Percentiles rank a stretch among this genome's conserved stretches.
Evolutionary conservation across 1,140 invertebrate species (phyloP).

Genomic region (Drosophila littoralis): DNA sequence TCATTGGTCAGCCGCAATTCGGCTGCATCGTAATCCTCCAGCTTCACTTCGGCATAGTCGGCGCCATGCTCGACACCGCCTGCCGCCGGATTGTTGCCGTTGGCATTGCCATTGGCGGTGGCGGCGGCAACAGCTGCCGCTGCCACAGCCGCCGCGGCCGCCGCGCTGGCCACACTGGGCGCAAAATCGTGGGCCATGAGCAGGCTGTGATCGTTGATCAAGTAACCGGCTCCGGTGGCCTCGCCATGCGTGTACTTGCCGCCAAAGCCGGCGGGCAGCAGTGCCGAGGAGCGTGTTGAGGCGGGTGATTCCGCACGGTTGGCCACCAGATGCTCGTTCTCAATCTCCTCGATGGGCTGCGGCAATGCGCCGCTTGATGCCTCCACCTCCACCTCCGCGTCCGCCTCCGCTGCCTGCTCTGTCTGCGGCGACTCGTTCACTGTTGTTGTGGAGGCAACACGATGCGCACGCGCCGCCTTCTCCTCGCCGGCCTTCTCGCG

Average conservation of each 20-base stretch:
- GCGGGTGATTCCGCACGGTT: conserved; percentile 48
- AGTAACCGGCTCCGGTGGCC: conserved; percentile 42
- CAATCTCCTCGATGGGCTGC: conserved; percentile 77
- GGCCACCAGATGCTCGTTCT: conserved; percentile 74
- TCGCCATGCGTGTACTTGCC: conserved; percentile 45
- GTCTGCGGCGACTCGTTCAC: neutral
- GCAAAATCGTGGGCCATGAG: conserved; percentile 76
- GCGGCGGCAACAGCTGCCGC: conserved; percentile 52
- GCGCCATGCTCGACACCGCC: conserved; percentile 7
- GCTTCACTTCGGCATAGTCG: conserved; percentile 70
- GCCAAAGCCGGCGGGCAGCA: conserved; percentile 37
- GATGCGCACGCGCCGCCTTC: conserved; percentile 19
- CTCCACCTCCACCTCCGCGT: neutral
- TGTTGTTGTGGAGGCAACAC: neutral
- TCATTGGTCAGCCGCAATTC: conserved; percentile 80
- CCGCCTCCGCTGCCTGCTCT: neutral
- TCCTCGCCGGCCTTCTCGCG: conserved; percentile 32
- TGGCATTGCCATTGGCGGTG: conserved; percentile 37
- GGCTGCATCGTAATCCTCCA: conserved; percentile 73
- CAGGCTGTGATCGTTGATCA: conserved; percentile 80
- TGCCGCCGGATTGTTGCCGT: neutral
- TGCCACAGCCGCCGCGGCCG: conserved; percentile 58
- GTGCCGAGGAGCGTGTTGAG: conserved; percentile 9
- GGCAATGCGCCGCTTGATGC: conserved; percentile 36
- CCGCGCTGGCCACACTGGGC: conserved; percentile 52